Percentiles rank a stretch among this genome's conserved stretches.
Conservation (phyloP, 2,888 invertebrate species). For the Palloptera scutellata region DNA sequence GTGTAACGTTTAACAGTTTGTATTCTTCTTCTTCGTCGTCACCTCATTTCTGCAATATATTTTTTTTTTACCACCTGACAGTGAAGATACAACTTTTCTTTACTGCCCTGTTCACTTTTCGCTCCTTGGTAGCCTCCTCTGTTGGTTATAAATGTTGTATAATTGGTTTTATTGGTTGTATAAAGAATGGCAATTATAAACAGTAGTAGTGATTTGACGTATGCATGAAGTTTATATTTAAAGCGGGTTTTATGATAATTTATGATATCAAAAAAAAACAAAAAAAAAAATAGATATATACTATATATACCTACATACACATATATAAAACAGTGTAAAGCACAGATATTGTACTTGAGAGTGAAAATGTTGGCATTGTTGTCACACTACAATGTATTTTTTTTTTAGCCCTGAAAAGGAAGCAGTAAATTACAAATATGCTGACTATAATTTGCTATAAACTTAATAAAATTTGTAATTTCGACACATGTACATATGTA, state of each 20-base stretch:
- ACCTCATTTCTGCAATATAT: too few species aligned
- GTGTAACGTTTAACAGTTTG: not conserved
- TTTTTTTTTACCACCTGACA: too few species aligned
- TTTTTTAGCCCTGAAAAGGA: too few species aligned
- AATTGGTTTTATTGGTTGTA: conserved; percentile 54
- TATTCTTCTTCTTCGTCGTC: not conserved
- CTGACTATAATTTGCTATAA: too few species aligned
- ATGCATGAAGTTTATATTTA: not conserved
- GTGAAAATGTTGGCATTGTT: too few species aligned
- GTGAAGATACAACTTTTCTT: too few species aligned
- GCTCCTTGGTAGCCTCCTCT: not conserved
- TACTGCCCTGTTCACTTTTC: too few species aligned
- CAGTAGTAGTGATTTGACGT: conserved; percentile 56
- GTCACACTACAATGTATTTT: too few species aligned
- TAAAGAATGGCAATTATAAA: conserved; percentile 48
- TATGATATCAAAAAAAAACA: conserved; percentile 7
- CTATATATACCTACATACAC: conserved; percentile 1
- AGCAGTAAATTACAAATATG: too few species aligned
- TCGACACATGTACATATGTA: too few species aligned
- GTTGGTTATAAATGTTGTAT: conserved; percentile 44
- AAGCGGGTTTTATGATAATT: conserved; percentile 17
- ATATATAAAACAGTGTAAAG: not conserved
- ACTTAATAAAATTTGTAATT: too few species aligned
- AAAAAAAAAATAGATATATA: not conserved
- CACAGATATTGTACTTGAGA: too few species aligned